phyloP scores from a whole-genome alignment of 2,113 vertebrate genomes.

The Thalassoma bifasciatum region DNA sequence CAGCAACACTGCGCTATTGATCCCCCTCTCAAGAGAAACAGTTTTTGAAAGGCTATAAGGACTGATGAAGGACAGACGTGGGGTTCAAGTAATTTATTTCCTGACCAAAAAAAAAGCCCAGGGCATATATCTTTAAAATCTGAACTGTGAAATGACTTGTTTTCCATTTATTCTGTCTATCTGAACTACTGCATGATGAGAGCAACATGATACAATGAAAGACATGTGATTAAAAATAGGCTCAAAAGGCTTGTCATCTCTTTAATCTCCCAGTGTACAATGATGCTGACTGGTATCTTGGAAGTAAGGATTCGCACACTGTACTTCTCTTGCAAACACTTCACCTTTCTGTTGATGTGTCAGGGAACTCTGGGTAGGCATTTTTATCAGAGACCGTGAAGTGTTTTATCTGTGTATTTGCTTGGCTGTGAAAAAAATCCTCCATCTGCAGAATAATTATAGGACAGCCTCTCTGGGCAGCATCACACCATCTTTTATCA shows the following conservation, averaged over 20 bases:
- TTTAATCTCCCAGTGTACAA: neutral
- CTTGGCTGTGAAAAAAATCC: constrained; percentile 59
- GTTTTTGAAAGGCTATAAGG: constrained; percentile 31
- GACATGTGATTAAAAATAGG: neutral
- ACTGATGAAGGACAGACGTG: neutral
- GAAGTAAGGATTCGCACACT: neutral
- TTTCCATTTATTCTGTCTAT: neutral
- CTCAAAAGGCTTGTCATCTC: neutral
- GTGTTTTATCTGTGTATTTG: constrained; percentile 59
- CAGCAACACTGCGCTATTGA: constrained; percentile 26
- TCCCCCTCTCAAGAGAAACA: neutral
- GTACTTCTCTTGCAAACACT: neutral
- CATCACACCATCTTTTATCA: constrained; percentile 56
- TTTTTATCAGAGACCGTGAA: constrained; percentile 31
- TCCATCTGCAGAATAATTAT: constrained; percentile 58
- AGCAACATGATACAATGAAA: neutral
- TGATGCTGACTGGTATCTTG: constrained; percentile 3
- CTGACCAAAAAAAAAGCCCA: neutral
- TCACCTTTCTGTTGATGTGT: constrained; percentile 16
- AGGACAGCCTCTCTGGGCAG: constrained; percentile 44
- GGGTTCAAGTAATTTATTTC: constrained; percentile 13
- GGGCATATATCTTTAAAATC: neutral
- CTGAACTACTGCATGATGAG: neutral
- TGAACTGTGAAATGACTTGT: neutral
- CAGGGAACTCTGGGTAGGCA: constrained; percentile 27